Evolutionary conservation across 2,797 vertebrate species (phyloP).

Genomic region (Loris lydekkerianus): DNA sequence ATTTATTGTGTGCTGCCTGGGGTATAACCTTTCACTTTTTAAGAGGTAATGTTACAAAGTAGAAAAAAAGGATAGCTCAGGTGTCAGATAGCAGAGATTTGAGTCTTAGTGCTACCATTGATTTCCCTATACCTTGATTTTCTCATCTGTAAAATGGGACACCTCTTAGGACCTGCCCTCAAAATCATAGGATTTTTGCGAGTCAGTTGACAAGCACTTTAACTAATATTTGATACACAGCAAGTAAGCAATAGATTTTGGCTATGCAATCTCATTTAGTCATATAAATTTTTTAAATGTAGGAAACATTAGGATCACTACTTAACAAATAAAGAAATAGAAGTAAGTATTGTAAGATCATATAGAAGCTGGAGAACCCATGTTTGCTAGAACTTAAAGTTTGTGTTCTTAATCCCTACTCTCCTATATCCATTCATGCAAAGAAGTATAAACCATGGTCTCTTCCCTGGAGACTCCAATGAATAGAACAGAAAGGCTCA

Average conservation of each 20-base stretch:
- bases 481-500: neutral
- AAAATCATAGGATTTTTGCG: neutral
- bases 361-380: neutral
- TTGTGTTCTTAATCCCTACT: neutral
- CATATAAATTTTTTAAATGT: neutral
- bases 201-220: neutral
- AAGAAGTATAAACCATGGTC: neutral
- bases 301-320: neutral
- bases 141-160: neutral
- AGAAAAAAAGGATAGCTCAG: neutral
- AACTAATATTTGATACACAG: neutral
- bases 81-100: neutral
- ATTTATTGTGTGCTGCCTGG: neutral
- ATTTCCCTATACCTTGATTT: neutral
- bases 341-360: neutral
- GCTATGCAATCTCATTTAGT: neutral
- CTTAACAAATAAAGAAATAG: slow-evolving; percentile 11
- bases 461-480: neutral
- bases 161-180: neutral
- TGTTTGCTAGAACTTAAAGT: neutral
- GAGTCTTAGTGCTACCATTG: neutral
- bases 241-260: neutral
- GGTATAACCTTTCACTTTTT: neutral
- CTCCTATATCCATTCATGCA: neutral
- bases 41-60: neutral